A percentile compares a stretch with the other conserved stretches of the same genome.
Conservation (phyloP, 2,113 vertebrate genomes). For the Neodon shergylaensis region DNA sequence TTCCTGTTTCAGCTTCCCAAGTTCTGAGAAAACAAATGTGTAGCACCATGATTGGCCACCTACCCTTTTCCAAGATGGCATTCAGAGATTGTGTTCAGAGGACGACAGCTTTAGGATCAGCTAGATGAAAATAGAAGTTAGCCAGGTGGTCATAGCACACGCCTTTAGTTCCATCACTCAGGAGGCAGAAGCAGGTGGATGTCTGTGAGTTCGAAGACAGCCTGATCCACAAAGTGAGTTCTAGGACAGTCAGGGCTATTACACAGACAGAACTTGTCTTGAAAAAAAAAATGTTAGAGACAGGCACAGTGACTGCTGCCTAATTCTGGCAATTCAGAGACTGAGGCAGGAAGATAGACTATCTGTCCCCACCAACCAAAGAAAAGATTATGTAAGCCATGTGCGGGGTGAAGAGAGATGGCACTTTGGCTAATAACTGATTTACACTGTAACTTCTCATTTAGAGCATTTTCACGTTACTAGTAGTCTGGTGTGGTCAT, state of each 20-base stretch:
- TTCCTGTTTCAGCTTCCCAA: neutral
- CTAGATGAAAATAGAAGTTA: neutral
- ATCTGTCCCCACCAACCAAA: neutral
- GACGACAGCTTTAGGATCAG: slow-evolving; percentile 21
- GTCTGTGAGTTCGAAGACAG: no score
- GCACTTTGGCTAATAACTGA: neutral
- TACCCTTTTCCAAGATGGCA: neutral
- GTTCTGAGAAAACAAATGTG: neutral
- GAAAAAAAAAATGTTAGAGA: neutral
- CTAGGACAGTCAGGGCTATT: no score
- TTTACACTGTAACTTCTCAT: slow-evolving; percentile 12
- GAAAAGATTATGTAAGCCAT: neutral
- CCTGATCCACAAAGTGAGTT: no score
- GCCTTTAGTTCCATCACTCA: no score
- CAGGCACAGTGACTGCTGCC: neutral
- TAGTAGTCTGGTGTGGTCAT: neutral
- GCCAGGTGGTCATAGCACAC: no score
- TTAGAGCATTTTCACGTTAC: neutral
- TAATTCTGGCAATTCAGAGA: neutral
- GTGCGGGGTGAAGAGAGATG: no score
- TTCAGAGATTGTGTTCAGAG: slow-evolving; percentile 36
- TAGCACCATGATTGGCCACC: neutral
- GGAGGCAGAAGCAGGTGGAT: no score
- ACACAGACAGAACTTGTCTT: no score
- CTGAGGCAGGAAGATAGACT: neutral